These are phyloP conservation scores for Elachura formosa DNA, from an alignment of 2,113 vertebrate species.

Conservation along the genomic window DNA sequence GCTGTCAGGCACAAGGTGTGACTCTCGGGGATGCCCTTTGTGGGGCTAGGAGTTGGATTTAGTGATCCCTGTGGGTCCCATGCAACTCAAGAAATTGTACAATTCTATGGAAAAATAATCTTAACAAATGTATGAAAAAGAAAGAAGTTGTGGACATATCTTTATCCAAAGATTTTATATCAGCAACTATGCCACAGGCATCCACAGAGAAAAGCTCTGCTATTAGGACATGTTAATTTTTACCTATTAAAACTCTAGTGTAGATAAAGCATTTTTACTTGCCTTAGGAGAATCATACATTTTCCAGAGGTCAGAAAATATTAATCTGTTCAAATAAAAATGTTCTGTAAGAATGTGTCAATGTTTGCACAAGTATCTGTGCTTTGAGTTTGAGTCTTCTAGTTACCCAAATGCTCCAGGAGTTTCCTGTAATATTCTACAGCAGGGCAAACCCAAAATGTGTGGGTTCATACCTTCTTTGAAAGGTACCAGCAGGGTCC, in stretches of 20 bases:
- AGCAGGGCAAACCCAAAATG: neutral
- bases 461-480: neutral
- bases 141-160: neutral
- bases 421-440: neutral
- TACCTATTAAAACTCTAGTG: neutral
- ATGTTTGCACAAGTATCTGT: neutral
- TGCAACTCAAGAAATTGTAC: neutral
- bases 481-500: neutral
- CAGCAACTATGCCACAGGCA: neutral
- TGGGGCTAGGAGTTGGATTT: neutral
- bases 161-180: neutral
- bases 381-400: neutral
- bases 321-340: neutral
- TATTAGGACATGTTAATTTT: neutral
- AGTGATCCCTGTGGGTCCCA: too few species aligned
- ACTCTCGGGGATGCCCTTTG: neutral
- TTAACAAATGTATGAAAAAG: neutral
- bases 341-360: neutral
- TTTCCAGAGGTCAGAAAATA: constrained; percentile 7
- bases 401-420: neutral
- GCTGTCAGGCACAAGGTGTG: fast-evolving
- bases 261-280: neutral
- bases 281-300: neutral
- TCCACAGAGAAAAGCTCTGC: neutral
- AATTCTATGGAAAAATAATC: fast-evolving